Evolutionary conservation across 2,113 vertebrate genomes (phyloP), one percentile per base, ranked within the genome.

Genomic region (Perca schrenkii): DNA sequence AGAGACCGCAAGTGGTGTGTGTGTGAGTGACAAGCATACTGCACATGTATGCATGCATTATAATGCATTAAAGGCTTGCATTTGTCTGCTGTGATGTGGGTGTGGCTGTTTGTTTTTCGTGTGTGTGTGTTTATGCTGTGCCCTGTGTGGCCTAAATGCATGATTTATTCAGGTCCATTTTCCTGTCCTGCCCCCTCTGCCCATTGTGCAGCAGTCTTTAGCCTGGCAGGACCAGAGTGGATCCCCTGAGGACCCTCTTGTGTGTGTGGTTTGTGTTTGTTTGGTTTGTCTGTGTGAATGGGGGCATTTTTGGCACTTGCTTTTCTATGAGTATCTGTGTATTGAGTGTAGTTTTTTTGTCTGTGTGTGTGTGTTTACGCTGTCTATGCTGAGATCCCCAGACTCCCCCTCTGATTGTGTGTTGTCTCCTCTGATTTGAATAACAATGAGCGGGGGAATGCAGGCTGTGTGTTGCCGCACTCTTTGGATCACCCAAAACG

Each of bases 361-460:
- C 49, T 28, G 28, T 28, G 58, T 68, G 2, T 84, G 53, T 86
- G 68, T 85, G 68, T 85, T 74, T 57, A 66, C 40, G 12, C 53
- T 71, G 77, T 58, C 60, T 77, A 53, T 74, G 58, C 64, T 25
- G 31, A 68, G 76, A 81, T 90, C 85, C 78, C 56, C 31, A 47
- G 84, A 91, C 82, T 60, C 79, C 82, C 73, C 70, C 62, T 66
- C 62, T 83, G 86, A 76, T 73, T 88, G 72, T 91, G 74, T 87
- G 82, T 65, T 40, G 62, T 87, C 86, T 84, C 81, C 50, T 84
- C 85, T 83, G 73, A 92, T 93, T 92, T 91, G 86, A 91, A 92
- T 93, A 90, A 93, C 88, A 92, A 92, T 91, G 77, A 88, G 85
- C 8, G 17, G 77, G 86, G 86, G 88, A 89, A 89, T 93, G 89